Evolutionary conservation across 2,113 vertebrate genomes (phyloP).

Genomic region (Mobula hypostoma): DNA sequence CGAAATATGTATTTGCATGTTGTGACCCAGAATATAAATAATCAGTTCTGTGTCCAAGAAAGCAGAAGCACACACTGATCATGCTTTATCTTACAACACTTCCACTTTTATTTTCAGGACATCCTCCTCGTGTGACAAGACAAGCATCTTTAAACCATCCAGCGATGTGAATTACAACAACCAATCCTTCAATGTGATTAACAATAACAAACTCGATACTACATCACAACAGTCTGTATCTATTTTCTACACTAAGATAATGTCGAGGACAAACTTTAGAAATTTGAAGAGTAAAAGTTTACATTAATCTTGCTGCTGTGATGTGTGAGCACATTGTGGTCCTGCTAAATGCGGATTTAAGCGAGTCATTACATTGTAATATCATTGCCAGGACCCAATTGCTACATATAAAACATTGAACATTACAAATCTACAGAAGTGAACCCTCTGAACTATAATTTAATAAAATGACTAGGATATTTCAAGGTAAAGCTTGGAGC

Average conservation of each 20-base stretch:
- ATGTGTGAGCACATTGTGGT: background rate
- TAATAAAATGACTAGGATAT: background rate
- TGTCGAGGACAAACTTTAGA: constrained; percentile 13
- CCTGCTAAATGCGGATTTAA: background rate
- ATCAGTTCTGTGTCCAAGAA: background rate
- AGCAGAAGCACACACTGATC: background rate
- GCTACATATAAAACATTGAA: background rate
- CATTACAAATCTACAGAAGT: background rate
- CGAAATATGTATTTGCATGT: too few relatives aligned
- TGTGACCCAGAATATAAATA: too few relatives aligned
- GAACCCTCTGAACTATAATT: background rate
- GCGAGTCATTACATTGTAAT: constrained; percentile 29
- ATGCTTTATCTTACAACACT: background rate
- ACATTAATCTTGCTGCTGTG: background rate
- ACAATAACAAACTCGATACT: constrained; percentile 24
- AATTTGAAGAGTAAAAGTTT: background rate
- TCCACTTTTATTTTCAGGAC: constrained; percentile 23
- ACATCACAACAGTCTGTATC: background rate
- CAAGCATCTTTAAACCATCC: background rate
- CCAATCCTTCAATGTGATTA: constrained; percentile 12
- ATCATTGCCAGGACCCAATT: background rate
- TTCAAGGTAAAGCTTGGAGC: background rate
- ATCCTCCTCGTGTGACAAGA: background rate
- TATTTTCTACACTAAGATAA: constrained; percentile 23
- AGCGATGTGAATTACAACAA: constrained; percentile 25